Percentiles rank a stretch among this genome's conserved stretches.
phyloP scores from a whole-genome alignment of 1,140 invertebrate genomes.

The Trinorchestia longiramus region DNA sequence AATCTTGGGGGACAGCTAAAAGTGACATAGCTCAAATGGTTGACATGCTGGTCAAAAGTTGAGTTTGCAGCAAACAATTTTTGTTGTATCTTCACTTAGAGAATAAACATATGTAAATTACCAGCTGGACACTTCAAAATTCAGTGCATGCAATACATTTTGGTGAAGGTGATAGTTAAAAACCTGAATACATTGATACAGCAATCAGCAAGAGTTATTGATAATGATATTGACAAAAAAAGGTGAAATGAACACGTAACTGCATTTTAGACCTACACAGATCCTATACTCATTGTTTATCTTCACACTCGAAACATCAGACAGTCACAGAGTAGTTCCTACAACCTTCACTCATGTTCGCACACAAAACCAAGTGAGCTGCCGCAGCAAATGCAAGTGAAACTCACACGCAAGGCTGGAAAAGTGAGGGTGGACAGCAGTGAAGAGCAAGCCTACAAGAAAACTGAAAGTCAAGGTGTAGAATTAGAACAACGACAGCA shows the following conservation, averaged over 20 bases:
- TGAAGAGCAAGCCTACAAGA: background rate
- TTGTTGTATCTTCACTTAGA: background rate
- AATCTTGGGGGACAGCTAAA: background rate
- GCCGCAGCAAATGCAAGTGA: background rate
- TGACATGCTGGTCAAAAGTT: background rate
- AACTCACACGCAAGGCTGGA: background rate
- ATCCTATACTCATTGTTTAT: too few species aligned
- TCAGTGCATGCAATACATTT: background rate
- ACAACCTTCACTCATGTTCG: background rate
- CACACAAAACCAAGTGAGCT: background rate
- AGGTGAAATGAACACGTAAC: background rate
- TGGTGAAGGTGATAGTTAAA: background rate
- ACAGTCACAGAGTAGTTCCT: background rate
- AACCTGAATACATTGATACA: background rate
- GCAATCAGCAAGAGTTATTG: background rate
- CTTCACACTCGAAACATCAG: background rate
- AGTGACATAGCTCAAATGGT: background rate
- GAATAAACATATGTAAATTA: background rate
- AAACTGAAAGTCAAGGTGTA: conserved; percentile 25
- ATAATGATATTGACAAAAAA: background rate
- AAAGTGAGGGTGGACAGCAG: background rate
- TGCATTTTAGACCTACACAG: too few species aligned
- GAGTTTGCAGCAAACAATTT: background rate
- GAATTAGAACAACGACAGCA: background rate
- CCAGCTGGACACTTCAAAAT: background rate